These are phyloP conservation scores for Camponotus pennsylvanicus DNA, from an alignment of 1,140 invertebrate species.

Conservation along the genomic window DNA sequence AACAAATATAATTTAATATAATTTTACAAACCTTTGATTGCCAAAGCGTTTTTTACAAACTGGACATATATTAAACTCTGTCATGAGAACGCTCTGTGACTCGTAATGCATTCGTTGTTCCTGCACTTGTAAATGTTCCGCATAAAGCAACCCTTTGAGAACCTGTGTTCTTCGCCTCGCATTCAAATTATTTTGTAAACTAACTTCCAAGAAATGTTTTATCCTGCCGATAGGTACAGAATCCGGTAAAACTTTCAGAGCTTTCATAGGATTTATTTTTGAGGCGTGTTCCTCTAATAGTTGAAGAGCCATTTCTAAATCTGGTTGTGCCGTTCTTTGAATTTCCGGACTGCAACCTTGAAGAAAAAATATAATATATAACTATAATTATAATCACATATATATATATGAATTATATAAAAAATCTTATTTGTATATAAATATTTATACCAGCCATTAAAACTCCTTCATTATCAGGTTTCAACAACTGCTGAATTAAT, in stretches of 20 bases:
- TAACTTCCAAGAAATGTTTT: slow-evolving; percentile 92
- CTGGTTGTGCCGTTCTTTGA: slow-evolving; percentile 88
- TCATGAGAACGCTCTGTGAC: slow-evolving; percentile 93
- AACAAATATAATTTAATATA: not conserved
- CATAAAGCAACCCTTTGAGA: slow-evolving; percentile 93
- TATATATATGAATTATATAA: not conserved
- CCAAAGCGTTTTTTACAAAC: slow-evolving; percentile 97
- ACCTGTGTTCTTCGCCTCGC: slow-evolving; percentile 91
- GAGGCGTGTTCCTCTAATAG: slow-evolving; percentile 93
- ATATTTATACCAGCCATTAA: slow-evolving; percentile 81
- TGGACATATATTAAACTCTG: slow-evolving; percentile 94
- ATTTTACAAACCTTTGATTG: slow-evolving; percentile 90
- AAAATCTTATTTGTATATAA: not conserved
- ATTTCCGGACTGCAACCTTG: slow-evolving; percentile 87
- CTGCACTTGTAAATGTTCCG: slow-evolving; percentile 93
- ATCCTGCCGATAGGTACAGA: slow-evolving; percentile 91
- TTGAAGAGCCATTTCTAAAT: slow-evolving; percentile 92
- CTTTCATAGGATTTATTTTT: slow-evolving; percentile 93
- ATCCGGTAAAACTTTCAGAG: slow-evolving; percentile 91
- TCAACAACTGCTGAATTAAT: slow-evolving; percentile 89
- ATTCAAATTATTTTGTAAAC: slow-evolving; percentile 91
- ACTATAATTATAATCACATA: not conserved
- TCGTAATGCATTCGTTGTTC: slow-evolving; percentile 93
- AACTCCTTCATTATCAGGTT: slow-evolving; percentile 86
- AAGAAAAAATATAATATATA: slow-evolving; percentile 64